These are phyloP conservation scores for Eulemur macaco DNA, from an alignment of 2,113 vertebrate genomes.

Conservation along the genomic window DNA sequence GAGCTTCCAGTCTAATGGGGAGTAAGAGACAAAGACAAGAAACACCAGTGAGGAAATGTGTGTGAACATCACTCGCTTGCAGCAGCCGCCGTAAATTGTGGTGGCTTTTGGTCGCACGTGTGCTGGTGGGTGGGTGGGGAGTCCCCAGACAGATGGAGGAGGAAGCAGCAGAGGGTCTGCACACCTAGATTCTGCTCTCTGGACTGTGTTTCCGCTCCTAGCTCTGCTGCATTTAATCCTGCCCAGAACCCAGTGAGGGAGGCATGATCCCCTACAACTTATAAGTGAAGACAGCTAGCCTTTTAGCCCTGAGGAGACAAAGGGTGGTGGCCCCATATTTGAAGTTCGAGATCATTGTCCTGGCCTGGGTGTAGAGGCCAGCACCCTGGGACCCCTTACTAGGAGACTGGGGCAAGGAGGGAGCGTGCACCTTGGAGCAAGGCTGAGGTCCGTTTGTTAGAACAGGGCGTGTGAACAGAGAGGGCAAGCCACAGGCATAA, in stretches of 20 bases:
- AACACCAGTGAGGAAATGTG: neutral
- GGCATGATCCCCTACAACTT: no score
- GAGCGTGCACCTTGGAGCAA: neutral
- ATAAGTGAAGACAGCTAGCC: no score
- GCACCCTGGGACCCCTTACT: no score
- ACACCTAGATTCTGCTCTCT: no score
- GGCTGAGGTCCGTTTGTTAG: neutral
- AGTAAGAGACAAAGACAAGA: neutral
- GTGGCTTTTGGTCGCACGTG: neutral
- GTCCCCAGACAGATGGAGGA: no score
- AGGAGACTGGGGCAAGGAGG: no score
- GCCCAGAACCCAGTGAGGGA: no score
- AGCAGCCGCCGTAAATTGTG: rapidly evolving
- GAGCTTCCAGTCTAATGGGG: neutral
- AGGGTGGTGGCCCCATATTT: neutral
- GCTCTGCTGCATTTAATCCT: neutral
- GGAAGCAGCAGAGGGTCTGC: neutral
- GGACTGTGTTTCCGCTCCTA: neutral
- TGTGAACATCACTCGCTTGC: neutral
- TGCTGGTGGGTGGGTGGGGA: neutral
- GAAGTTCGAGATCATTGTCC: neutral
- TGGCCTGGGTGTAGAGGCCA: neutral
- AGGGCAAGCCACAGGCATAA: no score
- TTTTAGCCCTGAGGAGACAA: neutral
- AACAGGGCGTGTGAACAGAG: neutral